Evolutionary conservation across 2,888 invertebrate species (phyloP).

Genomic region (Hanleya hanleyi): DNA sequence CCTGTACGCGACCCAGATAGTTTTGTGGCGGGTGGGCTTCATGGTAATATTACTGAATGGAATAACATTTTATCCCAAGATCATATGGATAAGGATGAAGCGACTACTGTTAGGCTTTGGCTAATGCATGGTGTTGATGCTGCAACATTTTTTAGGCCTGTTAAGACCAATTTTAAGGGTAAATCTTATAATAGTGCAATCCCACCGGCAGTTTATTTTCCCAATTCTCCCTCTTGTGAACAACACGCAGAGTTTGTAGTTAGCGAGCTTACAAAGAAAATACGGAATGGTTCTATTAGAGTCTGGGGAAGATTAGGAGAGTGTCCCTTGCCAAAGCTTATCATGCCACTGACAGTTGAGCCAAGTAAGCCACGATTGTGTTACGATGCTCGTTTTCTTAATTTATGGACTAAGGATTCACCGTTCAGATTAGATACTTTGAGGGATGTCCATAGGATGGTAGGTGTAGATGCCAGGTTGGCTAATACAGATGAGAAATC

Average conservation of each 20-base stretch:
- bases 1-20: not conserved
- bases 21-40: not conserved
- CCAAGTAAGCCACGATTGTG: constrained; percentile 3
- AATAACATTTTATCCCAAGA: not conserved
- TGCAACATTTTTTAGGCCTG: constrained; percentile 16
- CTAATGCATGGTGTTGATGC: constrained; percentile 22
- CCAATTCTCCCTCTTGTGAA: constrained; percentile 8
- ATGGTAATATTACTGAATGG: not conserved
- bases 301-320: constrained; percentile 19
- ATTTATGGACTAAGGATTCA: constrained; percentile 12
- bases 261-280: not conserved
- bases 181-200: constrained; percentile 1
- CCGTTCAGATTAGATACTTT: constrained; percentile 9
- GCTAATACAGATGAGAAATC: constrained; percentile 25
- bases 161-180: constrained; percentile 29
- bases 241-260: constrained; percentile 8
- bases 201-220: constrained; percentile 3
- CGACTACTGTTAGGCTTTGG: not conserved
- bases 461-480: constrained; percentile 10
- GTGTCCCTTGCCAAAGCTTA: constrained; percentile 14
- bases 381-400: constrained; percentile 20
- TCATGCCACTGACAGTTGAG: constrained; percentile 21
- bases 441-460: constrained; percentile 20
- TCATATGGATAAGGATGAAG: not conserved
- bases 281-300: constrained; percentile 18